Evolutionary conservation across 2,113 vertebrate genomes (phyloP).

Genomic region (Menura novaehollandiae): DNA sequence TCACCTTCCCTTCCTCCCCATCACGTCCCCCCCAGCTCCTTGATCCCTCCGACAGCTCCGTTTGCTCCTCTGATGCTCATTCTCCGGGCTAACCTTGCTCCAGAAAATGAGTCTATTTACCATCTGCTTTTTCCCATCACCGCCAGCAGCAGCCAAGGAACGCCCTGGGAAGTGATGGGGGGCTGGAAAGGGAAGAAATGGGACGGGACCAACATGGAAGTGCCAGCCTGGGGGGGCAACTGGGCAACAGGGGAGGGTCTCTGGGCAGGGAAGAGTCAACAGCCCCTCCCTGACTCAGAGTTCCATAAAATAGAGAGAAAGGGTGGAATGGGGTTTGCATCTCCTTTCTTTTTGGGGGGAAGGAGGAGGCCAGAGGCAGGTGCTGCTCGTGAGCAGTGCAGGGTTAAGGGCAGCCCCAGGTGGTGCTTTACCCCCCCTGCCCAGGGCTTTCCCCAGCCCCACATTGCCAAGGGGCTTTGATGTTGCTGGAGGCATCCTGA

Average conservation of each 20-base stretch:
- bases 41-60: neutral
- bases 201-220: fast-evolving
- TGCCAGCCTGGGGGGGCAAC: neutral
- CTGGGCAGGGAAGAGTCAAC: neutral
- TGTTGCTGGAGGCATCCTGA: neutral
- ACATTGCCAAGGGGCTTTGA: fast-evolving
- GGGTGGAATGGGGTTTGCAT: neutral
- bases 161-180: fast-evolving
- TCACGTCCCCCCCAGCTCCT: fast-evolving
- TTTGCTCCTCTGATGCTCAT: neutral
- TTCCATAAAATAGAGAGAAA: neutral
- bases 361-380: neutral
- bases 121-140: neutral
- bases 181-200: neutral
- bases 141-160: neutral
- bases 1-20: neutral
- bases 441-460: neutral
- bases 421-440: neutral
- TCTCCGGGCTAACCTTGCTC: neutral
- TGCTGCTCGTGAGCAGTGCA: neutral
- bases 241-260: neutral
- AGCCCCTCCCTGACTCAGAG: neutral
- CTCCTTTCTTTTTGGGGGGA: neutral
- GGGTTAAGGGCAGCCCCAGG: neutral
- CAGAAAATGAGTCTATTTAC: neutral